Evolutionary conservation across 2,797 vertebrate genomes (phyloP).

Genomic region (Pangasius sanitwongsei): DNA sequence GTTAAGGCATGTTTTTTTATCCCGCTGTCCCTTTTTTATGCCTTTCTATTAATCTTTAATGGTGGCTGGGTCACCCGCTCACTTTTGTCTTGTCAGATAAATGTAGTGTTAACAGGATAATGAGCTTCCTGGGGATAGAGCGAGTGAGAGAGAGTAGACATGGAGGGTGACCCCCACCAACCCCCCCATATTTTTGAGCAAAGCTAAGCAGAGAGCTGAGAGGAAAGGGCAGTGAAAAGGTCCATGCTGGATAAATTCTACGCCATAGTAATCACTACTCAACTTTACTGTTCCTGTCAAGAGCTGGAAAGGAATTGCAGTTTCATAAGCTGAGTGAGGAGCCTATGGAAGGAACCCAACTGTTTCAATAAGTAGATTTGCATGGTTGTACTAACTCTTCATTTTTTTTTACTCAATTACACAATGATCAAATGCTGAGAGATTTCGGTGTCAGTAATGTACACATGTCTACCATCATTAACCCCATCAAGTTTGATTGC

Average conservation of each 20-base stretch:
- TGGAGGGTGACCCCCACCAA: conserved; percentile 67
- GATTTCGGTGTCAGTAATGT: not conserved
- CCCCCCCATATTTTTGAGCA: conserved; percentile 44
- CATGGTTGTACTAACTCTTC: not conserved
- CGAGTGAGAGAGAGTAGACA: conserved; percentile 21
- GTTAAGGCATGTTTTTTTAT: conserved; percentile 68
- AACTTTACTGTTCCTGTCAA: conserved; percentile 30
- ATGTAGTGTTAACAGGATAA: conserved; percentile 94
- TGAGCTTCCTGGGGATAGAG: conserved; percentile 70
- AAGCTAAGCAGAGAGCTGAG: conserved; percentile 25
- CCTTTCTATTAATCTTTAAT: conserved; percentile 91
- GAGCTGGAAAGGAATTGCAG: not conserved
- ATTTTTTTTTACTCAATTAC: conserved; percentile 1
- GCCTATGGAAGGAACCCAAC: not conserved
- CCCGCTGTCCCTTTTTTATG: conserved; percentile 70
- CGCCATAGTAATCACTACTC: conserved; percentile 27
- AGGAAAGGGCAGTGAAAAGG: conserved; percentile 50
- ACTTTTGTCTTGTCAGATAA: conserved; percentile 91
- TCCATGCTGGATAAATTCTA: conserved; percentile 33
- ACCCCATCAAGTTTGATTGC: not conserved
- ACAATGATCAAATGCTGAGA: not conserved
- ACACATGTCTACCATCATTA: not conserved
- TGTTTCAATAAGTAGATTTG: not conserved
- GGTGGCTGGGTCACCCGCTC: conserved; percentile 81
- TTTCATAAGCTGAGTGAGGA: conserved; percentile 10